Conservation (phyloP, 2,797 vertebrate genomes). For the Molossus alvarezi region DNA sequence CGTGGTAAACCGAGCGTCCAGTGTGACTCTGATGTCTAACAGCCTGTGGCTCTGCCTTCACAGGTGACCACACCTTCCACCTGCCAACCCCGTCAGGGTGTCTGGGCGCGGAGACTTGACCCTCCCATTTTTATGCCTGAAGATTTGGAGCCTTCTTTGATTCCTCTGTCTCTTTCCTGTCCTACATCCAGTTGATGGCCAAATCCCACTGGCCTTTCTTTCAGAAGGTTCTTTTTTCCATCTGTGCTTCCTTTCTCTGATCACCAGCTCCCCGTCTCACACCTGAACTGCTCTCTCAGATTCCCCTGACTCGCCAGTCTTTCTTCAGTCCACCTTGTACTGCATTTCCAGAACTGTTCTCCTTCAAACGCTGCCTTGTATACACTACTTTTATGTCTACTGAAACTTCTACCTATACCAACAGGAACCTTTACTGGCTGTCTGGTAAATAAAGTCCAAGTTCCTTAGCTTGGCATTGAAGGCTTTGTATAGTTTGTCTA, state of each 20-base stretch:
- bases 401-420: background rate
- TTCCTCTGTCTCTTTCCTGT: background rate
- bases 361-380: background rate
- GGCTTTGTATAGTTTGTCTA: background rate
- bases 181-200: background rate
- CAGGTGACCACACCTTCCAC: rapidly evolving
- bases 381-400: background rate
- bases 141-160: background rate
- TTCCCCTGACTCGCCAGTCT: background rate
- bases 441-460: background rate
- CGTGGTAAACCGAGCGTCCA: background rate
- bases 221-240: background rate
- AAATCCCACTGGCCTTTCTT: background rate
- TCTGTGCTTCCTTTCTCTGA: background rate
- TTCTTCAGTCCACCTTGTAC: background rate
- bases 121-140: background rate
- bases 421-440: background rate
- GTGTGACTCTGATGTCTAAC: background rate
- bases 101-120: background rate
- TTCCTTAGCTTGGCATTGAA: background rate
- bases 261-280: background rate
- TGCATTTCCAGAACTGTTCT: background rate
- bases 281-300: background rate
- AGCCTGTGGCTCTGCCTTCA: background rate
- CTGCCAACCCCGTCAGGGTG: background rate